phyloP scores from a whole-genome alignment of 2,113 vertebrate species.

The Rhadina sibilatrix region DNA sequence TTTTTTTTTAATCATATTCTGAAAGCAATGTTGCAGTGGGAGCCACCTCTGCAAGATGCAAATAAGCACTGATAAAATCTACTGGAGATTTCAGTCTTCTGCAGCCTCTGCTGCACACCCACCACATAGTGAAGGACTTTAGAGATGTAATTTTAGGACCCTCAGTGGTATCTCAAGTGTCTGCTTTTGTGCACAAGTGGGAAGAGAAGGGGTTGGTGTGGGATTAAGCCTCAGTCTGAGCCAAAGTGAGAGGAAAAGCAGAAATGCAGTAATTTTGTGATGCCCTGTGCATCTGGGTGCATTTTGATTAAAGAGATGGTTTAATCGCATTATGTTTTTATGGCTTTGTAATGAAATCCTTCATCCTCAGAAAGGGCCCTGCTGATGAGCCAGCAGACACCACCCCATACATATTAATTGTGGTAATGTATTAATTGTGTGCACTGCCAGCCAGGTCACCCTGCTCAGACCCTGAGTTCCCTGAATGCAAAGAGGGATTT shows the following conservation, averaged over 20 bases:
- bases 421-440: too few relatives aligned
- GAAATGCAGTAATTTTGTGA: background rate
- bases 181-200: background rate
- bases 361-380: too few relatives aligned
- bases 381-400: too few relatives aligned
- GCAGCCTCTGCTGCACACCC: background rate
- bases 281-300: background rate
- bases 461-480: too few relatives aligned
- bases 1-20: background rate
- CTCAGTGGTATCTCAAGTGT: background rate
- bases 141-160: background rate
- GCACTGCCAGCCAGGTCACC: too few relatives aligned
- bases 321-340: background rate
- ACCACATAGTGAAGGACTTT: background rate
- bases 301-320: background rate
- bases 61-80: background rate
- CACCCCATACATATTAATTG: too few relatives aligned
- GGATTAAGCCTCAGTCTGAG: background rate
- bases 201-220: background rate
- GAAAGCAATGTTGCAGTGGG: background rate
- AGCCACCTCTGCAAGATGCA: background rate
- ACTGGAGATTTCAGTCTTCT: background rate
- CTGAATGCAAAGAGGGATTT: too few relatives aligned
- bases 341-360: too few relatives aligned
- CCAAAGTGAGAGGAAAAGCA: background rate